Base-by-base conservation (phyloP, 2,797 vertebrate genomes). In the Acanthis flammea region DNA sequence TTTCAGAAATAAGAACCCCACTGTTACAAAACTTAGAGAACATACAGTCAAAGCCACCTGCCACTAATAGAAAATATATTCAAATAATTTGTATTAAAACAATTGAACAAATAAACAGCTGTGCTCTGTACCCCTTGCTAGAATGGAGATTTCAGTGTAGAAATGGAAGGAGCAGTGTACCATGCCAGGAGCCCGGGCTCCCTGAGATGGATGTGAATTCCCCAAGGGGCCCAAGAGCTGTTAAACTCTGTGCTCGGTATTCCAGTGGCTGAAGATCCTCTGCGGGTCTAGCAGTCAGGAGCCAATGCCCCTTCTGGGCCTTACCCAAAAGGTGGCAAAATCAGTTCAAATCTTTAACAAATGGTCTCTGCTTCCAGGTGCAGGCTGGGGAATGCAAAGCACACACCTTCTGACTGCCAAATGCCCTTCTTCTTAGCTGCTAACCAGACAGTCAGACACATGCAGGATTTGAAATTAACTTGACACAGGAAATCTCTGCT, bases 151-250 rank as follows among this genome's bases (percentile, higher is more conserved):
- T 89, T 82, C 3, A 1, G 3, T 48, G 63, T 3, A 24, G 27
- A 60, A 2, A 3, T 44, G 27, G 37, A 84, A 75, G 24, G 39
- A 71, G 12, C 10, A 55, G 25, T 11, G 7, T 15, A 31, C 19
- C 1, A 1, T 19, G 6, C 42, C 10, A 6, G 65, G 12, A 51
- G 3, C 28, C 62, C 4, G 5, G 9, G 41, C 17, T 73, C 51
- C 31, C 22, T 1, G 1, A 27, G 30, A 12, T 3, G 11, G 6
- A 27, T 67, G 11, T 41, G 55, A 76, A 58, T 68, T 58, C 12
- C 19, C 19, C 1, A 8, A 42, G 25, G 9, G 4, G 3, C 42
- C 15, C 10, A 27, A 62, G 16, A 75, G 19, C 14, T 47, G 28
- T 15, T 24, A 25, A 83, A 37, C 4, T 47, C 55, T 8, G 14